These are phyloP conservation scores for Brachycybe producta DNA, from an alignment of 2,888 invertebrate genomes.

Conservation along the genomic window DNA sequence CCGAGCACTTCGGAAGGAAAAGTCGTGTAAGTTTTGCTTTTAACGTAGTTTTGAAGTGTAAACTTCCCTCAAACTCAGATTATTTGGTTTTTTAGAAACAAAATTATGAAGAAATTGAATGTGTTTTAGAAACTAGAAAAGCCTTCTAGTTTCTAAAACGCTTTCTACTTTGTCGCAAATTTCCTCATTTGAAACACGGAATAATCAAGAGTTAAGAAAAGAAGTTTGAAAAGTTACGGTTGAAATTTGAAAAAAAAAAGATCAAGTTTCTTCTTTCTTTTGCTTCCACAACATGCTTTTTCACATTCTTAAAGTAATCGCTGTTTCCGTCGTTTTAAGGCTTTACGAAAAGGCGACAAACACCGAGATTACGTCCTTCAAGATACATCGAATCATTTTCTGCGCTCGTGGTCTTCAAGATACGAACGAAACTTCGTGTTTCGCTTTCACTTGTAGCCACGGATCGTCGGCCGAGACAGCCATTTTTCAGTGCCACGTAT, in stretches of 20 bases:
- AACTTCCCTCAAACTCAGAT: too few relatives aligned
- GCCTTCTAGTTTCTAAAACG: too few relatives aligned
- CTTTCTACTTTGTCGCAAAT: too few relatives aligned
- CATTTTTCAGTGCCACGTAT: slow-evolving; percentile 93
- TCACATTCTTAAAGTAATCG: background rate
- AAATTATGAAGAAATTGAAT: too few relatives aligned
- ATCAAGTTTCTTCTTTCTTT: too few relatives aligned
- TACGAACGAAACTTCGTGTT: slow-evolving; percentile 78
- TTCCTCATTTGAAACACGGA: too few relatives aligned
- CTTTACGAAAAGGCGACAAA: slow-evolving; percentile 64
- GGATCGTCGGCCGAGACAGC: slow-evolving; percentile 76
- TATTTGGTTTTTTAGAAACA: too few relatives aligned
- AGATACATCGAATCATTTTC: slow-evolving; percentile 83
- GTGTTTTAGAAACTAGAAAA: too few relatives aligned
- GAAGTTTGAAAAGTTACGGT: too few relatives aligned
- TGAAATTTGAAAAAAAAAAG: too few relatives aligned
- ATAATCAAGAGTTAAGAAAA: too few relatives aligned
- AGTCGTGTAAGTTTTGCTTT: slow-evolving; percentile 68
- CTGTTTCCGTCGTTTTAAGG: slow-evolving; percentile 27
- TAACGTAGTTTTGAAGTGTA: background rate
- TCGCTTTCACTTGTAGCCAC: slow-evolving; percentile 95
- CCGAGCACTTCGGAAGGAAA: slow-evolving; percentile 84
- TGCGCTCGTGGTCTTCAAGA: slow-evolving; percentile 80
- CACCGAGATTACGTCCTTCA: slow-evolving; percentile 70
- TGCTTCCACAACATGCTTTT: too few relatives aligned